Conservation (phyloP, 1,140 invertebrate species). For the Teleogryllus occipitalis region DNA sequence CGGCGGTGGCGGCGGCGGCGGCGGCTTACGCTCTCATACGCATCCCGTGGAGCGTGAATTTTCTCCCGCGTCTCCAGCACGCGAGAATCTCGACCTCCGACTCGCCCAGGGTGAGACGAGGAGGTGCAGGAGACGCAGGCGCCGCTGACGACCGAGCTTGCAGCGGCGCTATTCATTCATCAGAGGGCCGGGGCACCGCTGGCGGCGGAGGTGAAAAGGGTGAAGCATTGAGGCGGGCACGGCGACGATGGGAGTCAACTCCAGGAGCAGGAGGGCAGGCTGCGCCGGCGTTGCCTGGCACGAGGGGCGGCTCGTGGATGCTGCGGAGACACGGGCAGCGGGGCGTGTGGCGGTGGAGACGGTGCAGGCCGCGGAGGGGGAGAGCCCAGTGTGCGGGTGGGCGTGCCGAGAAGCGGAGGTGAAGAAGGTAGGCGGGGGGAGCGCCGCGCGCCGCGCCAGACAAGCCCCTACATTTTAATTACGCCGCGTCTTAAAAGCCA, state of each 20-base stretch:
- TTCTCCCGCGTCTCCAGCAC: no score
- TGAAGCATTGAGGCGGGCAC: not conserved
- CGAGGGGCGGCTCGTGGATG: no score
- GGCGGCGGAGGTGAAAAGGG: no score
- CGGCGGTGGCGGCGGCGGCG: no score
- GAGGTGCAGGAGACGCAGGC: not conserved
- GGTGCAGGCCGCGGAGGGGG: no score
- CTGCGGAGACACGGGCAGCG: no score
- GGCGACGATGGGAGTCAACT: not conserved
- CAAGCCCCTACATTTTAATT: constrained; percentile 20
- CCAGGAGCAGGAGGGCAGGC: not conserved
- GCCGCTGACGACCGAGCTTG: not conserved
- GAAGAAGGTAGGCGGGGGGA: not conserved
- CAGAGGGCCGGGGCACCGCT: not conserved
- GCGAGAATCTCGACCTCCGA: constrained; percentile 2
- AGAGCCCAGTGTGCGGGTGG: not conserved
- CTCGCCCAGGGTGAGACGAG: not conserved
- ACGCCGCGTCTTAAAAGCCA: constrained; percentile 20
- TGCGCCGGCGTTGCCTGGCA: not conserved
- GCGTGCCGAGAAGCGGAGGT: not conserved
- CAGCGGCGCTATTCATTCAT: constrained; percentile 16
- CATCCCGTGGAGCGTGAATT: not conserved
- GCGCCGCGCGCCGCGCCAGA: not conserved
- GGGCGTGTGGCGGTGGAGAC: no score
- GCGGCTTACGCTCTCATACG: not conserved